phyloP scores from a whole-genome alignment of 2,888 invertebrate species.

The Nymphalis urticae region DNA sequence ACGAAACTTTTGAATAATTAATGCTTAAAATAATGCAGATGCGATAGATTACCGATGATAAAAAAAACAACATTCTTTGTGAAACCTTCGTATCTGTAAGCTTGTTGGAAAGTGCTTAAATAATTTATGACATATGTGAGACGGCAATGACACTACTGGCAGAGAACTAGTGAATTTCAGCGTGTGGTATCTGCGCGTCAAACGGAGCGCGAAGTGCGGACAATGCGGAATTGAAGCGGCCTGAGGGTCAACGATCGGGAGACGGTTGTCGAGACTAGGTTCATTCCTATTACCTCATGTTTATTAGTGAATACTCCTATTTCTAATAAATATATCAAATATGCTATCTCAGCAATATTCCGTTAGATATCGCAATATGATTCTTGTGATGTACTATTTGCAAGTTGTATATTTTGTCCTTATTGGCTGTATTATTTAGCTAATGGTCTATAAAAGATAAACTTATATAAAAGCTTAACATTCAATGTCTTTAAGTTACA shows the following conservation, averaged over 20 bases:
- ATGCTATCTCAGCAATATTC: no score
- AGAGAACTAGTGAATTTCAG: slow-evolving; percentile 16
- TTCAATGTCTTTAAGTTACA: no score
- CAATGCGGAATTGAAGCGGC: slow-evolving; percentile 46
- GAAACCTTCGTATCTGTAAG: neutral
- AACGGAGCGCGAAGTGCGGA: slow-evolving; percentile 38
- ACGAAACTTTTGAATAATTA: neutral
- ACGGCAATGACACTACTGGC: slow-evolving; percentile 15
- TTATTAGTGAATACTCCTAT: neutral
- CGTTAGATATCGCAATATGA: no score
- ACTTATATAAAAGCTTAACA: no score
- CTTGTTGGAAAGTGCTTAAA: neutral
- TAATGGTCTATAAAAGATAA: no score
- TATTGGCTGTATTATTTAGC: no score
- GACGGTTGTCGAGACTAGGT: slow-evolving; percentile 39
- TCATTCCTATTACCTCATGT: slow-evolving; percentile 38
- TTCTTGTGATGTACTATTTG: no score
- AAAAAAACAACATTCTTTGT: neutral
- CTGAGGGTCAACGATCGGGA: slow-evolving; percentile 54
- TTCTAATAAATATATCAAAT: slow-evolving; percentile 2
- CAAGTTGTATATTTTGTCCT: no score
- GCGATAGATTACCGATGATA: no score
- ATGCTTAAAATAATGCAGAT: no score
- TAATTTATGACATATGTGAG: slow-evolving; percentile 9
- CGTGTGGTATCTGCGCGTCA: slow-evolving; percentile 37